Evolutionary conservation across 2,888 invertebrate species (phyloP).

Genomic region (Heteropelma amictum): DNA sequence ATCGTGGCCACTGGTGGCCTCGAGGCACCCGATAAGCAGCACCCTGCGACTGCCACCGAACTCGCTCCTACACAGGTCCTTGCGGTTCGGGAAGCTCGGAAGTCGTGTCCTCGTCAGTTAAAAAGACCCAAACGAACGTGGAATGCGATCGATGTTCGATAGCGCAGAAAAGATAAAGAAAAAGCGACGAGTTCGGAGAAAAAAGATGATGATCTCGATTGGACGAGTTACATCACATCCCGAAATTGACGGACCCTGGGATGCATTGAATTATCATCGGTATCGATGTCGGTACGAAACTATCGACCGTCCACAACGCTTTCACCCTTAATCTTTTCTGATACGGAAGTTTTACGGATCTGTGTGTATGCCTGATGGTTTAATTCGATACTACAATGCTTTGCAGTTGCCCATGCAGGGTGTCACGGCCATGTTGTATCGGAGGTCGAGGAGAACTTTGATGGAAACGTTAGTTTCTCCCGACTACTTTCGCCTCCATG

Average conservation of each 20-base stretch:
- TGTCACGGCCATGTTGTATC: constrained; percentile 65
- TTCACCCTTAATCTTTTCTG: too few relatives aligned
- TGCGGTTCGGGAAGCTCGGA: constrained; percentile 53
- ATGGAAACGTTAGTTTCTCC: constrained; percentile 44
- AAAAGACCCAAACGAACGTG: constrained; percentile 27
- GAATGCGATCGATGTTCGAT: constrained; percentile 48
- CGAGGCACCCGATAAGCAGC: constrained; percentile 58
- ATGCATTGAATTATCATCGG: too few relatives aligned
- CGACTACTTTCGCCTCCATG: constrained; percentile 15
- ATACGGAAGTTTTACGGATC: too few relatives aligned
- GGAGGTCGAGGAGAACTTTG: constrained; percentile 60
- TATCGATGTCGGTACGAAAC: too few relatives aligned
- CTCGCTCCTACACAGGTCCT: constrained; percentile 36
- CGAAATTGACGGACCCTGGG: too few relatives aligned
- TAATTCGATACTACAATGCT: constrained; percentile 15
- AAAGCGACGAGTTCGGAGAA: not conserved
- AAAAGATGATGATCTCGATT: not conserved
- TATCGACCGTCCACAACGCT: too few relatives aligned
- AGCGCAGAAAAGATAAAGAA: constrained; percentile 2
- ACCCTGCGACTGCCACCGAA: constrained; percentile 7
- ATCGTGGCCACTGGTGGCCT: constrained; percentile 52
- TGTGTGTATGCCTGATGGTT: too few relatives aligned
- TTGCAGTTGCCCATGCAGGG: constrained; percentile 35
- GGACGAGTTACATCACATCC: not conserved
- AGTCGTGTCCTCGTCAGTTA: constrained; percentile 43